Evolutionary conservation across 2,113 vertebrate species (phyloP), one percentile per base, ranked within the genome.

Genomic region (Passer domesticus): DNA sequence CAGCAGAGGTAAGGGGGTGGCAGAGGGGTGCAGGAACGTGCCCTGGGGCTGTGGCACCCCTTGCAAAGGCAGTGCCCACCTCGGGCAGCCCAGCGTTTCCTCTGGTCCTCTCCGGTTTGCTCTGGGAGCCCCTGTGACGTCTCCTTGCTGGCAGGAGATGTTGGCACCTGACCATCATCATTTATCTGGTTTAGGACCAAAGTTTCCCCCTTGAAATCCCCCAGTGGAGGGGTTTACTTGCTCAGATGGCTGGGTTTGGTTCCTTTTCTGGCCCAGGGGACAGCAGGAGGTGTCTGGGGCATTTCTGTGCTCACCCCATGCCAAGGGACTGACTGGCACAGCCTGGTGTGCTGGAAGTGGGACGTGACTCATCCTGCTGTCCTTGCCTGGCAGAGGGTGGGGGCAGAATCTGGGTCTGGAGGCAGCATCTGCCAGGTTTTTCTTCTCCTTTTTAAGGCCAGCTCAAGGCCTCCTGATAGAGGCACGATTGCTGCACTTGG

Each of bases 1-100:
- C 99, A 77, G 99, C 99, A 0, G 99, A 99, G 99, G 99, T 99
- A 97, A 98, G 62, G 44, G 28, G 39, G n/a, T 9, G 35, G 53
- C 76, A 62, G 44, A 43, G 77, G 37, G 82, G 8, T 2, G 24
- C 50, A 46, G 63, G 52, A 15, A 69, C 2, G 25, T 64, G 50
- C 30, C 78, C 66, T 47, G 37, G 44, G 87, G 24, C 50, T 77
- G 83, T 27, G 16, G 39, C 53, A 10, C 12, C 74, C 62, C 44
- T 28, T 4, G 44, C 35, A 13, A 31, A 77, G 72, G 49, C 74
- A 58, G 55, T 19, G 59, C 50, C 56, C 63, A 10, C 22, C 53
- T 24, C 6, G 11, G 56, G 15, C 72, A 72, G 19, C 43, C 52
- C 24, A 2, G 28, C 0, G 0, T 20, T 23, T 7, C 39, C 55